Evolutionary conservation across 2,797 vertebrate species (phyloP), one percentile per base, ranked within the genome.

Genomic region (Tauraco hartlaubi): DNA sequence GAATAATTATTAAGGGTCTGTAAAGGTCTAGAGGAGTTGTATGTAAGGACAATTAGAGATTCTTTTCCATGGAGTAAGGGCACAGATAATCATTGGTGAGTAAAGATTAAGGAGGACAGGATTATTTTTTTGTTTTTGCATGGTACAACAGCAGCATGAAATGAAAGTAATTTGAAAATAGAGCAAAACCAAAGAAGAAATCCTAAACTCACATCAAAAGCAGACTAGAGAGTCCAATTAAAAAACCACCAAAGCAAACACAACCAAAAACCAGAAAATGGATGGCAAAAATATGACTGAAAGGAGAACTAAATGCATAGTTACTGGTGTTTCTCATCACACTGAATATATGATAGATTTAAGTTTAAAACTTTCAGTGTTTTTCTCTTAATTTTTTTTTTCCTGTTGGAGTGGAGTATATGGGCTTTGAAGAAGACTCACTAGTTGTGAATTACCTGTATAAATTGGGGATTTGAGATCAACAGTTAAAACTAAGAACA

Each of bases 131-230:
- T 54, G 64, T 92, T 82, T 84, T 90, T 83, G 35, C n/a, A 89
- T 83, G 81, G 43, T 56, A 78, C 15, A 77, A 80, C 35, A 83
- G 31, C 31, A 78, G 22, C 18, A 13, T 85, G 75, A 85, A 79
- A 67, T 69, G 12, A 54, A 77, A 91, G 41, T 67, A 76, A 51
- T 88, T 51, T 78, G 73, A 90, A 94, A 68, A 88, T 77, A 58
- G 39, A 92, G 17, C 51, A 89, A 90, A 72, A 90, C n/a, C 41
- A 69, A 85, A 80, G 85, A 83, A 90, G 61, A 91, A 79, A 76
- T 61, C 11, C 72, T 64, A 69, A 71, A 68, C 64, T 89, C 19
- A 29, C n/a, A 78, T 66, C 17, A 90, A 59, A 92, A 92, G 46
- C 35, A 77, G n/a, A 77, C 19, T 67, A 71, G 41, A 80, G 43